Conservation (phyloP, 2,113 vertebrate species). For the Geococcyx californianus region DNA sequence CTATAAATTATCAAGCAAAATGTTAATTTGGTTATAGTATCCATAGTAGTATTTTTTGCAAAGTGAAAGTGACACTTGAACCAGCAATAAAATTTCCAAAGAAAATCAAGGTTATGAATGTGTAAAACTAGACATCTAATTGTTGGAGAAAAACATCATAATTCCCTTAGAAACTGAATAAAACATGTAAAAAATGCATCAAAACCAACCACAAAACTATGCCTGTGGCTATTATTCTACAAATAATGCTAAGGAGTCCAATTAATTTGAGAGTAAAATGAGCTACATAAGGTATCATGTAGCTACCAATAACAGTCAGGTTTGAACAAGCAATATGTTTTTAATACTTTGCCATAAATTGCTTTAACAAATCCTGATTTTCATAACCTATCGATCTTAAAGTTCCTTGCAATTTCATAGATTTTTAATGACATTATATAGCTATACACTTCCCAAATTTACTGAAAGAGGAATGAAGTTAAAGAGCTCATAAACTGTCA, state of each 20-base stretch:
- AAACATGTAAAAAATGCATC: not conserved
- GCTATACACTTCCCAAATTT: not conserved
- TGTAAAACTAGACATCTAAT: not conserved
- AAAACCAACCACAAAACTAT: not conserved
- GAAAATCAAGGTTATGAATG: not conserved
- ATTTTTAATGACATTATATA: not conserved
- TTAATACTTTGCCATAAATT: not conserved
- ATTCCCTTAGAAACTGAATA: not conserved
- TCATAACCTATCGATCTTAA: not conserved
- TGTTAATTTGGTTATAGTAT: not conserved
- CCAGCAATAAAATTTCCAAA: not conserved
- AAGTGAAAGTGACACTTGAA: not conserved
- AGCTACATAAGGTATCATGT: not conserved
- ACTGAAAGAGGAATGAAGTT: not conserved
- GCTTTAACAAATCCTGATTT: not conserved
- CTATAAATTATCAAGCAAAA: not conserved
- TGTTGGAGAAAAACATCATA: not conserved
- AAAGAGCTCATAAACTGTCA: not conserved
- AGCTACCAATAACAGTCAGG: not conserved
- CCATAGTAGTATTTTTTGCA: not conserved
- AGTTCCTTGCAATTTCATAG: not conserved
- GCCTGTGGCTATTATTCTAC: not conserved
- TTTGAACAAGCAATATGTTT: not conserved
- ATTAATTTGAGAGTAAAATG: not conserved
- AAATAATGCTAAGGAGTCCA: not conserved